Percentiles rank a stretch among this genome's conserved stretches.
These are phyloP conservation scores for Micromys minutus DNA, from an alignment of 2,113 vertebrate species.

Conservation along the genomic window DNA sequence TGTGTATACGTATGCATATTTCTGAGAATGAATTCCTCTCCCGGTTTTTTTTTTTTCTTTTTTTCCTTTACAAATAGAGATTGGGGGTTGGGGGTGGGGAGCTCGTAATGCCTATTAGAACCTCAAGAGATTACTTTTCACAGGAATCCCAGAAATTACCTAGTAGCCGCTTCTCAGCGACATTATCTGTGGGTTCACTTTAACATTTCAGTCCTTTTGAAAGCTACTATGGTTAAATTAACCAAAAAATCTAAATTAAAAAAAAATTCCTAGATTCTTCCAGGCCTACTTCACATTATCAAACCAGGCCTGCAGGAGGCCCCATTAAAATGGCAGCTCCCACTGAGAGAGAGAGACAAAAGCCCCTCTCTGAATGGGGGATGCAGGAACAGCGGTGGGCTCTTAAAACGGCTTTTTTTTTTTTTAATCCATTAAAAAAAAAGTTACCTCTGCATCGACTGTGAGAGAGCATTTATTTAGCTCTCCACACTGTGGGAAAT, in stretches of 20 bases:
- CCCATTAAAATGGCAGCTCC: constrained; percentile 83
- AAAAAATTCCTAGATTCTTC: constrained; percentile 67
- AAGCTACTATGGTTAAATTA: constrained; percentile 73
- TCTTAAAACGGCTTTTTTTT: constrained; percentile 79
- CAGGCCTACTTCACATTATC: constrained; percentile 80
- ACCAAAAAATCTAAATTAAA: constrained; percentile 77
- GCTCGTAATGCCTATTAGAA: constrained; percentile 41
- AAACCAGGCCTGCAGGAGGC: constrained; percentile 79
- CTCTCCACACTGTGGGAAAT: constrained; percentile 80
- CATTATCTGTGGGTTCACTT: constrained; percentile 55
- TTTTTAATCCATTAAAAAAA: constrained; percentile 81
- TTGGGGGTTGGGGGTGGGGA: background rate
- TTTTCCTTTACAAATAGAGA: constrained; percentile 53
- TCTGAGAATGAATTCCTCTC: constrained; percentile 46
- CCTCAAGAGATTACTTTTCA: constrained; percentile 67
- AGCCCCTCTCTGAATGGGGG: constrained; percentile 79
- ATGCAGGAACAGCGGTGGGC: constrained; percentile 78
- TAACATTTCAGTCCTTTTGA: constrained; percentile 72
- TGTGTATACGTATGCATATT: background rate
- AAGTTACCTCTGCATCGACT: constrained; percentile 81
- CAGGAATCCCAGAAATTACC: constrained; percentile 54
- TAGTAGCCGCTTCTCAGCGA: constrained; percentile 52
- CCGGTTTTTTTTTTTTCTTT: constrained; percentile 57
- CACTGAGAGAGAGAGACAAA: constrained; percentile 82
- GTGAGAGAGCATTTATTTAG: constrained; percentile 82